Evolutionary conservation across 2,797 vertebrate species (phyloP), one percentile per base, ranked within the genome.

Genomic region (Bradypus variegatus): DNA sequence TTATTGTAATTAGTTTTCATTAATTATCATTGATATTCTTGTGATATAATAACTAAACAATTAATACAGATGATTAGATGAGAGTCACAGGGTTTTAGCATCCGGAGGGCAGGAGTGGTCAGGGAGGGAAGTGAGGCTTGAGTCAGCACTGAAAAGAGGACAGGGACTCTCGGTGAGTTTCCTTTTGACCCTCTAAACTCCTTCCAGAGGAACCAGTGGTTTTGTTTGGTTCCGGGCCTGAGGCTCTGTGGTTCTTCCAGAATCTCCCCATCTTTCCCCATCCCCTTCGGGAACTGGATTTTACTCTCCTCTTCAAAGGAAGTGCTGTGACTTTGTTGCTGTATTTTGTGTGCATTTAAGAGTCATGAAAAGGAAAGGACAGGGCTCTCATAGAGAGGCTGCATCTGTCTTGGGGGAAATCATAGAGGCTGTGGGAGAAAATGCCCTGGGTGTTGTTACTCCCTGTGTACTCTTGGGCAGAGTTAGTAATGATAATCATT

Each of bases 81-180:
- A 78, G 83, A 70, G 27, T 60, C 45, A 31, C 38, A 38, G 83
- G 21, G 55, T 72, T 91, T 55, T 10, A 48, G 85, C 58, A 33
- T 79, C 62, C 31, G 65, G 19, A 45, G 38, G 83, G 27, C n/a
- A 38, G 41, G 67, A 31, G 23, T 33, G 14, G 19, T 86, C 83
- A 48, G 65, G 77, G 89, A 75, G 84, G 92, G 88, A 92, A 73
- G 69, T 55, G 25, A 92, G 89, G 50, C 87, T 31, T 79, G 76
- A 72, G 83, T 48, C 29, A 80, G 58, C 79, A 21, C 41, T 41
- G 36, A 85, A 48, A 85, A 73, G 88, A 94, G 67, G 78, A 64
- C 27, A 41, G 82, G 65, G 86, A 19, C 50, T 90, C 25, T 31
- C 76, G 75, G 16, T 75, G 69, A 48, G 88, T 93, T 94, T 93